Percentiles rank a stretch among this genome's conserved stretches.
phyloP scores from a whole-genome alignment of 35 echinoderm and acorn worm species.

The Ophiothrix spiculata region DNA sequence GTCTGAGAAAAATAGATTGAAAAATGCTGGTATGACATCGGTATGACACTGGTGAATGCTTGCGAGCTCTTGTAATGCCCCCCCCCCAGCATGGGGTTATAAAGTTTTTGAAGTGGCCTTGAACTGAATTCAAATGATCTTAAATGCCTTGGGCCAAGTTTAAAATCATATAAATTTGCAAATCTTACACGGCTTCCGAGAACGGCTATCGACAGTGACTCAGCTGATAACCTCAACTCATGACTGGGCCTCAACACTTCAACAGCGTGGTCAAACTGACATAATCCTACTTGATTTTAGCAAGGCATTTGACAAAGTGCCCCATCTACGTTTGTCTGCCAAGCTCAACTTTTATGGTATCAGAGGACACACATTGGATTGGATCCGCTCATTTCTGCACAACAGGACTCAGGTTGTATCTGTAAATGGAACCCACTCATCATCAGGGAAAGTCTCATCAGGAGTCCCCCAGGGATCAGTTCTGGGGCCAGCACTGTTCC shows the following conservation, averaged over 20 bases:
- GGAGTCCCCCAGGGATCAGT: conserved; percentile 50
- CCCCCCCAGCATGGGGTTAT: too few species aligned
- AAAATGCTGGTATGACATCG: too few species aligned
- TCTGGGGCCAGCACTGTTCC: conserved; percentile 38
- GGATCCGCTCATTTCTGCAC: conserved; percentile 17
- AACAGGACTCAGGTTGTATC: background rate
- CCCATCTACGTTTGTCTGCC: conserved; percentile 19
- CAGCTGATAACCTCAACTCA: conserved; percentile 32
- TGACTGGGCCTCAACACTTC: conserved; percentile 39
- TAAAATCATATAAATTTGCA: too few species aligned
- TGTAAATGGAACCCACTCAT: conserved; percentile 22
- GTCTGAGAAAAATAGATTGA: too few species aligned
- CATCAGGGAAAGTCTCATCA: conserved; percentile 20
- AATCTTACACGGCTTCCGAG: too few species aligned
- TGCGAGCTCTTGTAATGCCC: too few species aligned
- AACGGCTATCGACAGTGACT: conserved; percentile 12
- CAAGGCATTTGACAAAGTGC: conserved; percentile 74
- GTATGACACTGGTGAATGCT: too few species aligned
- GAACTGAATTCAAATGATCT: too few species aligned
- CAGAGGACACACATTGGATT: background rate
- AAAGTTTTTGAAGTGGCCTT: too few species aligned
- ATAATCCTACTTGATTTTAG: conserved; percentile 61
- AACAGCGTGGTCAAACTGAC: conserved; percentile 52
- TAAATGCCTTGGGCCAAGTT: too few species aligned
- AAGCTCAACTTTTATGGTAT: conserved; percentile 48